These are phyloP conservation scores for Enteromius anoplus DNA, from an alignment of 2,797 vertebrate genomes.

Conservation along the genomic window DNA sequence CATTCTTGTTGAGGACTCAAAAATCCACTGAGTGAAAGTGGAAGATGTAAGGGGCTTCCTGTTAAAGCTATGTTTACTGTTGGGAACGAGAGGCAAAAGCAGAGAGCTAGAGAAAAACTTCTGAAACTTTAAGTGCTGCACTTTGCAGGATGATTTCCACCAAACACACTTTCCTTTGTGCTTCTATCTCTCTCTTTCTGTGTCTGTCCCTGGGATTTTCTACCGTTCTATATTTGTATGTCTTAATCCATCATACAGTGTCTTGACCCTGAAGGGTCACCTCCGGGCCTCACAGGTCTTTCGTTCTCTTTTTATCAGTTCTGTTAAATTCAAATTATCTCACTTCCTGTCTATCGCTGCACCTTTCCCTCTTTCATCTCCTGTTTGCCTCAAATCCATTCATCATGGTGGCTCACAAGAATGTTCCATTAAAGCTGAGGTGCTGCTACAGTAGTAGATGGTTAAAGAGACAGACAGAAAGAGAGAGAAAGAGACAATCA, in stretches of 20 bases:
- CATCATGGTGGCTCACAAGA: slow-evolving; percentile 37
- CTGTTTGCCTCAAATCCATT: slow-evolving; percentile 31
- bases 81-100: neutral
- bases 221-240: slow-evolving; percentile 35
- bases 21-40: slow-evolving; percentile 7
- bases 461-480: neutral
- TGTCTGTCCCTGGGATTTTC: slow-evolving; percentile 20
- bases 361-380: slow-evolving; percentile 40
- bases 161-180: neutral
- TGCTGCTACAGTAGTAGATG: neutral
- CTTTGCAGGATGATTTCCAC: neutral
- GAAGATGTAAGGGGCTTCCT: neutral
- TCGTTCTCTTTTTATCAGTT: slow-evolving; percentile 26
- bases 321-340: slow-evolving; percentile 42
- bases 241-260: slow-evolving; percentile 26
- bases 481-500: slow-evolving; percentile 34
- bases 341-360: slow-evolving; percentile 24
- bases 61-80: slow-evolving; percentile 18
- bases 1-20: slow-evolving; percentile 21
- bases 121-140: slow-evolving; percentile 1
- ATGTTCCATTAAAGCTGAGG: slow-evolving; percentile 6
- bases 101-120: neutral
- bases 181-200: neutral
- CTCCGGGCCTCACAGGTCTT: slow-evolving; percentile 14
- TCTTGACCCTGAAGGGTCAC: slow-evolving; percentile 29